These are phyloP conservation scores for Cairina moschata DNA, from an alignment of 2,113 vertebrate genomes.

Conservation along the genomic window DNA sequence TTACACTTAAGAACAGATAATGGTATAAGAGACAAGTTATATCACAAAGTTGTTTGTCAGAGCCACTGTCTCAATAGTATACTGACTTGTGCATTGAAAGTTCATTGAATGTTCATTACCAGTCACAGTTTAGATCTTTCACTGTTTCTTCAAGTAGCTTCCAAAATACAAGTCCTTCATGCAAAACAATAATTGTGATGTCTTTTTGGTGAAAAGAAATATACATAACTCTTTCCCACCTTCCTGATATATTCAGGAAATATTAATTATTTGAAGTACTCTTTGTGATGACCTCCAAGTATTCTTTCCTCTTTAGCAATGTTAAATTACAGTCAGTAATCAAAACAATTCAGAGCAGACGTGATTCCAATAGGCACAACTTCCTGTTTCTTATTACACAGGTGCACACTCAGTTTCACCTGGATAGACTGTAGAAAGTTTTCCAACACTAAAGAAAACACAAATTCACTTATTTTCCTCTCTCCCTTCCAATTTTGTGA, in stretches of 20 bases:
- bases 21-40: not conserved
- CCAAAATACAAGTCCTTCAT: not conserved
- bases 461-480: not conserved
- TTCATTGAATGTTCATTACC: not conserved
- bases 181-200: not conserved
- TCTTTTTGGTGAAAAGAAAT: not conserved
- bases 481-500: not conserved
- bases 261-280: not conserved
- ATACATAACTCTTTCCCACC: not conserved
- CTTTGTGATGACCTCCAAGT: not conserved
- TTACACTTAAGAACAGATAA: not conserved
- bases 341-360: conserved; percentile 5
- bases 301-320: conserved; percentile 23
- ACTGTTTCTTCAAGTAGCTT: not conserved
- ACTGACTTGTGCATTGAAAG: not conserved
- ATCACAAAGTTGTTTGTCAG: not conserved
- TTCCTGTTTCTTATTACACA: not conserved
- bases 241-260: not conserved
- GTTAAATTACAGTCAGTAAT: not conserved
- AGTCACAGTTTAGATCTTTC: not conserved
- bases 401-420: not conserved
- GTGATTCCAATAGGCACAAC: not conserved
- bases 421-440: not conserved
- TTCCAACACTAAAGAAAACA: not conserved
- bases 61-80: not conserved